Evolutionary conservation across 2,888 invertebrate genomes (phyloP), one percentile per base, ranked within the genome.

Genomic region (Drosophila percnosoma): DNA sequence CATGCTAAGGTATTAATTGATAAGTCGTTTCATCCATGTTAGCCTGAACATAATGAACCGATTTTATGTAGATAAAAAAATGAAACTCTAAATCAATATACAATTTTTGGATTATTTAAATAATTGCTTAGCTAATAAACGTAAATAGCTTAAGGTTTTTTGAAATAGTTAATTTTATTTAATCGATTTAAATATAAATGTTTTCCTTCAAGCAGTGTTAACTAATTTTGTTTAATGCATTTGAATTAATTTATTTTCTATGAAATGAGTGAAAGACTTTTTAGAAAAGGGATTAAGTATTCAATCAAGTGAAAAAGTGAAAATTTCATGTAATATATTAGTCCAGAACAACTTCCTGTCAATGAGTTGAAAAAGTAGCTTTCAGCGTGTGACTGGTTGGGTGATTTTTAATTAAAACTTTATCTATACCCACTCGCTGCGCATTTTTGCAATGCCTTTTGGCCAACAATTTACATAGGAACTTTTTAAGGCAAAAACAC

Each of bases 351-450:
- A 27, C 18, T 38, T 31, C 1, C 1, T 10, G 18, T 11, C 11
- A 2, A 11, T 24, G 4, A 7, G 27, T n/a, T 27, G 18, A 18
- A 34, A 45, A 27, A 34, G 24, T 45, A 45, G n/a, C 4, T 27
- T 63, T 60, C 27, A 38, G 15, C n/a, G 40, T 34, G 3, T 36
- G 29, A 38, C 63, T n/a, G 55, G 38, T 34, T 21, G 57, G 54
- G 40, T 29, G 13, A 52, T 55, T 75, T 83, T 80, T 72, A 75
- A 83, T 80, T 78, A 83, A 83, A 83, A 86, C 54, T 83, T 80
- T 74, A 31, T 11, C 45, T 45, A 63, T 42, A 53, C 34, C 36
- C 51, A 60, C 29, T 66, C 27, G 52, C n/a, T 34, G 59, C 38
- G 29, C 21, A 57, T 73, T 69, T 68, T 51, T 66, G 51, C 52